These are phyloP conservation scores for Leptoteleia sp. DNA, from an alignment of 1,140 invertebrate species.

Conservation along the genomic window DNA sequence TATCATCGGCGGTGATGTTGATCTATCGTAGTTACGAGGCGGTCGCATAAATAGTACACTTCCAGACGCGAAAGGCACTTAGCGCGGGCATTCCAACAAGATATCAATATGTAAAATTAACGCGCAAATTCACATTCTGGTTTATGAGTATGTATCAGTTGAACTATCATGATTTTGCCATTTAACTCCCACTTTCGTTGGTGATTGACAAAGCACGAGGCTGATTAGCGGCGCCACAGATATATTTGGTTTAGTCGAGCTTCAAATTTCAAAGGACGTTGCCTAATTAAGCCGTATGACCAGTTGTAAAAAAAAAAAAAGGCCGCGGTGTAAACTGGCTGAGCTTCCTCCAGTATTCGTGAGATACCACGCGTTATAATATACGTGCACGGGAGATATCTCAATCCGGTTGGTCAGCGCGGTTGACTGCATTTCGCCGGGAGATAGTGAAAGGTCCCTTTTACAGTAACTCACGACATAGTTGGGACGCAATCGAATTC, in stretches of 20 bases:
- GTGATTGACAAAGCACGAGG: not conserved
- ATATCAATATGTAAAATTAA: not conserved
- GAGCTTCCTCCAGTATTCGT: constrained; percentile 3
- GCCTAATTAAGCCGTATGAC: too few species aligned
- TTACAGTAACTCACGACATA: constrained; percentile 50
- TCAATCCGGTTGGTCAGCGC: constrained; percentile 57
- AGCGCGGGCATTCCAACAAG: not conserved
- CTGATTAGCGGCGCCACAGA: too few species aligned
- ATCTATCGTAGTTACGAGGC: constrained; percentile 1
- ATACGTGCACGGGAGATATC: constrained; percentile 39
- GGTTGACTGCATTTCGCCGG: constrained; percentile 47
- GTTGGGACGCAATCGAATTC: constrained; percentile 52
- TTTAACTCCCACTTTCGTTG: constrained; percentile 1
- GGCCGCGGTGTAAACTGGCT: constrained; percentile 15
- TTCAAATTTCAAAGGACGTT: too few species aligned
- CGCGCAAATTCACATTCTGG: not conserved
- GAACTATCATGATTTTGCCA: constrained; percentile 21
- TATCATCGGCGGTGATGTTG: constrained; percentile 6
- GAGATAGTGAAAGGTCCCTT: constrained; percentile 60
- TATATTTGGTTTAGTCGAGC: too few species aligned
- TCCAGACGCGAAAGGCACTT: not conserved
- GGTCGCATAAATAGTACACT: not conserved
- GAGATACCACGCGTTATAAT: constrained; percentile 33
- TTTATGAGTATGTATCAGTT: not conserved
- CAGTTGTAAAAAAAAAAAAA: too few species aligned